phyloP scores from a whole-genome alignment of 1,140 invertebrate species.

The Penaeus vannamei region DNA sequence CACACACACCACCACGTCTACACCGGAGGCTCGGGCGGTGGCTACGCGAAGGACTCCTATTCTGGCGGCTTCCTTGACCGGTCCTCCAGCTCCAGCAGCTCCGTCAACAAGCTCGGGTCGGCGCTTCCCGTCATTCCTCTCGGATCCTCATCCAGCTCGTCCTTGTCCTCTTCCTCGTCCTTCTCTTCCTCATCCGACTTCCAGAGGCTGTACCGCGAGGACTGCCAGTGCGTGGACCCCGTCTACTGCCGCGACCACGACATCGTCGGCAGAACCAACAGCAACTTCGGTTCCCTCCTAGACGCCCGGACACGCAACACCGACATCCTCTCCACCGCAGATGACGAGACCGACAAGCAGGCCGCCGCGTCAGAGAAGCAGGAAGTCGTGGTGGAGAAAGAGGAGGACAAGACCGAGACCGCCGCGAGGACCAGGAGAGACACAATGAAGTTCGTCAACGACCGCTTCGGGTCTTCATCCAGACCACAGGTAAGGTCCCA shows the following conservation, averaged over 20 bases:
- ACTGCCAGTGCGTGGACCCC: slow-evolving; percentile 45
- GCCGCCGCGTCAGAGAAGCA: not conserved
- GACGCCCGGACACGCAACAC: slow-evolving; percentile 41
- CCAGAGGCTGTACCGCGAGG: not conserved
- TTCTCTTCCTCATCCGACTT: not conserved
- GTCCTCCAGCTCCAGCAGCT: not conserved
- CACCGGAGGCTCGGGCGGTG: not conserved
- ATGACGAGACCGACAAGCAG: not conserved
- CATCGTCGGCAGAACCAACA: slow-evolving; percentile 30
- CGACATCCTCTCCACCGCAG: slow-evolving; percentile 41
- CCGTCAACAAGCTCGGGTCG: not conserved
- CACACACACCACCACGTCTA: slow-evolving; percentile 58
- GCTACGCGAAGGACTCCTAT: slow-evolving; percentile 37
- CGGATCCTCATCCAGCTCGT: not conserved
- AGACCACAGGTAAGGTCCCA: too few species aligned
- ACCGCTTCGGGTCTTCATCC: too few species aligned
- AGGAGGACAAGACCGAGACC: not conserved
- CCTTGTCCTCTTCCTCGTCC: not conserved
- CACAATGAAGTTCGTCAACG: slow-evolving; percentile 24
- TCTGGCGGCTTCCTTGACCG: not conserved
- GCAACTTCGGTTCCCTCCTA: slow-evolving; percentile 9
- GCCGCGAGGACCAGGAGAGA: slow-evolving; percentile 9
- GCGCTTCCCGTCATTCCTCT: not conserved
- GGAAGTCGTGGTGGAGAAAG: not conserved
- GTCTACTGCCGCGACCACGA: slow-evolving; percentile 41